phyloP scores from a whole-genome alignment of 2,888 invertebrate genomes.

The Pomacea canaliculata region DNA sequence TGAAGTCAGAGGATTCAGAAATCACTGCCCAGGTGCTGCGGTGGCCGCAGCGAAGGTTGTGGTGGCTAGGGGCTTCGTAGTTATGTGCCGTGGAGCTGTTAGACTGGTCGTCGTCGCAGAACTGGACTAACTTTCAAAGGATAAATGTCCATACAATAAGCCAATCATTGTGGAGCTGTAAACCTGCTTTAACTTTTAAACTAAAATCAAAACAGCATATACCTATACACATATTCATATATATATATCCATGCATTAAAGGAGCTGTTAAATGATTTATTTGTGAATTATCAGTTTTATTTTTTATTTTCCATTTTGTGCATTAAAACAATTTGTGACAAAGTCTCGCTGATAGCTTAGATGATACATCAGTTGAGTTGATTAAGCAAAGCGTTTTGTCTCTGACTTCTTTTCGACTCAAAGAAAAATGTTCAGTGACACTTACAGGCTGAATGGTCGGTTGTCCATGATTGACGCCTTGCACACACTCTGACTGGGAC shows the following conservation, averaged over 20 bases:
- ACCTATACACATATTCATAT: too few relatives aligned
- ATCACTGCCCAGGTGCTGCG: conserved; percentile 76
- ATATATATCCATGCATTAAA: too few relatives aligned
- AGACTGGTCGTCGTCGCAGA: conserved; percentile 73
- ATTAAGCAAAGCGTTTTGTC: too few relatives aligned
- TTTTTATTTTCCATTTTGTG: too few relatives aligned
- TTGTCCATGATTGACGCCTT: conserved; percentile 52
- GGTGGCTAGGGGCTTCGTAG: conserved; percentile 77
- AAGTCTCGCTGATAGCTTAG: too few relatives aligned
- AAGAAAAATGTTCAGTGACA: too few relatives aligned
- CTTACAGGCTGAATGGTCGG: neutral
- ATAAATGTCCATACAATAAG: neutral
- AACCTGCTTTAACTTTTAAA: neutral
- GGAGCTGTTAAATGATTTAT: too few relatives aligned
- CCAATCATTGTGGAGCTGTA: too few relatives aligned
- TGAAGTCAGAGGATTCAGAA: conserved; percentile 59
- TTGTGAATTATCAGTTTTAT: too few relatives aligned
- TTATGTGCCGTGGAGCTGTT: conserved; percentile 71
- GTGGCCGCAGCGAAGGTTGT: conserved; percentile 77
- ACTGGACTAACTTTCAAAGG: conserved; percentile 71
- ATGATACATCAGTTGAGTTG: too few relatives aligned
- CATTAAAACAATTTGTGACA: too few relatives aligned
- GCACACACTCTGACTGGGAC: conserved; percentile 29
- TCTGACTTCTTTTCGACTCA: too few relatives aligned
- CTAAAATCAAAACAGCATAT: neutral